Base-by-base conservation (phyloP, 2,888 invertebrate genomes). In the Amphimallon solstitiale region DNA sequence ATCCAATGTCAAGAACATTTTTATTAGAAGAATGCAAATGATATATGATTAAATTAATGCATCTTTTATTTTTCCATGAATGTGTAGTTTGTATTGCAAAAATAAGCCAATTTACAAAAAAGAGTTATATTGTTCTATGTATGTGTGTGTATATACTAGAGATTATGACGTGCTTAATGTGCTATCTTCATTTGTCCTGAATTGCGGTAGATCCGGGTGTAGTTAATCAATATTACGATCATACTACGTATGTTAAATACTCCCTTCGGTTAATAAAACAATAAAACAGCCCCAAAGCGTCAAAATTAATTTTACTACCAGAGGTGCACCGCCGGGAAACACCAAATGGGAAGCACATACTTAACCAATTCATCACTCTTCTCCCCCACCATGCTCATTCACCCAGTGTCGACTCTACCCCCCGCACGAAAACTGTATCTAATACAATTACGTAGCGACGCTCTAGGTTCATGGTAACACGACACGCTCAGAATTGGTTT, bases 201-300 rank as follows among this genome's bases (percentile, higher is more conserved):
- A 56, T 56, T 40, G 40, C 23, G 40, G 40, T 40, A 56, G 56
- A 56, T 56, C 56, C 40, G 56, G 56, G 56, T 56, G 12, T 23
- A 15, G 40, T 56, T 56, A 56, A 40, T 56, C 56, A 56, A 40
- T 56, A 56, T 37, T 56, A 56, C 23, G 56, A 56, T 40, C 23
- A 23, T 56, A 21, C 5, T 14, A 23, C 38, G 40, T 56, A 38
- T 56, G 56, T 56, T 23, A 56, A 56, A 34, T 56, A 40, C 23
- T 56, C 56, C 56, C 56, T 23, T 5, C 21, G 56, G 56, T 40
- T 56, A 56, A 56, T 56, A 40, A 56, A 56, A 56, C 56, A 56
- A 40, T 56, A 56, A 56, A 56, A 56, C 40, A 40, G n/a, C 52
- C 56, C 43, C 56, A 40, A 23, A 12, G 56, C 56, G 40, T 21